Percentiles rank a stretch among this genome's conserved stretches.
Evolutionary conservation across 2,888 invertebrate genomes (phyloP).

Genomic region (Caradrina clavipalpis): DNA sequence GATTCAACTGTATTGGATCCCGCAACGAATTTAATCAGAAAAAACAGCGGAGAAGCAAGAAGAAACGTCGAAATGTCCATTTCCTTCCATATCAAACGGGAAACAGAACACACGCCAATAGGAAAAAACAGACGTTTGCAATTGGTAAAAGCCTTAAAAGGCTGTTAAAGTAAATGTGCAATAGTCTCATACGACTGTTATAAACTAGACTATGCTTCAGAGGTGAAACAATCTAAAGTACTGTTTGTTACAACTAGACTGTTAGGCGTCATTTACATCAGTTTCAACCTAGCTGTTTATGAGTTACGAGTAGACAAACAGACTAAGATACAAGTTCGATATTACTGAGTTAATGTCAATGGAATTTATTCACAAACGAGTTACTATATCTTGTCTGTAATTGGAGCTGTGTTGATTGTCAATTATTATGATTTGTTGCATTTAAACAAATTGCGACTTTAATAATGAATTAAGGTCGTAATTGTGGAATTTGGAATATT

Average conservation of each 20-base stretch:
- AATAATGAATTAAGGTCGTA: constrained; percentile 36
- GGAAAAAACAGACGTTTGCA: too few relatives aligned
- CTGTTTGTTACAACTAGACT: constrained; percentile 41
- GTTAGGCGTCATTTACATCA: constrained; percentile 47
- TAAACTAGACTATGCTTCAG: constrained; percentile 10
- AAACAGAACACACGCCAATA: too few relatives aligned
- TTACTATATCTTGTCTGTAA: constrained; percentile 58
- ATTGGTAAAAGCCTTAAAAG: neutral
- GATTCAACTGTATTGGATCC: too few relatives aligned
- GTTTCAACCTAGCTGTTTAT: constrained; percentile 27
- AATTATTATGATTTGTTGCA: constrained; percentile 62
- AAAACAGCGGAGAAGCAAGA: too few relatives aligned
- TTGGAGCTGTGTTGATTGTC: constrained; percentile 63
- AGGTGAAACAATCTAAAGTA: constrained; percentile 33
- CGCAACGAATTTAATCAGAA: too few relatives aligned
- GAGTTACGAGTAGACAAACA: constrained; percentile 47
- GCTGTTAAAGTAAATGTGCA: neutral
- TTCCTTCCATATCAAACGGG: too few relatives aligned
- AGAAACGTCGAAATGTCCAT: too few relatives aligned
- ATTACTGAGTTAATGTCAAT: constrained; percentile 46
- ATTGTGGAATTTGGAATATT: constrained; percentile 45
- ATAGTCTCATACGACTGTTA: neutral
- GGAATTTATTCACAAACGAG: constrained; percentile 58
- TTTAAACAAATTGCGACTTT: constrained; percentile 44
- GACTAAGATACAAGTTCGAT: constrained; percentile 42